Percentiles rank a stretch among this genome's conserved stretches.
Conservation (phyloP, 2,113 vertebrate species). For the Laticauda colubrina region DNA sequence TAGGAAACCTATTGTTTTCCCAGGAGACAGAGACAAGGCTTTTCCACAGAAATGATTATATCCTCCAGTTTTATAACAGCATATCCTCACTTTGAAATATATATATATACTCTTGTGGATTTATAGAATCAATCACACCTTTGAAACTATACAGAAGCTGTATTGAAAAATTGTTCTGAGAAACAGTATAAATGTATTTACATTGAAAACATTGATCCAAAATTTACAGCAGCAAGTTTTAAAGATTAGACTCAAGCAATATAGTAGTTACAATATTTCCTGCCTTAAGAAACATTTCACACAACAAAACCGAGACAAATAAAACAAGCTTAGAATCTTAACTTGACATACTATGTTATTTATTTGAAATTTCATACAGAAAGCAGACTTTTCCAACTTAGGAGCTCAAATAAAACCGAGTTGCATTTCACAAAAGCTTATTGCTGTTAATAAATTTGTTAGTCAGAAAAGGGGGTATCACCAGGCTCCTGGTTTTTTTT, state of each 20-base stretch:
- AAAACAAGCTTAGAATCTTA: neutral
- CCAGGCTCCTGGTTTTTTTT: neutral
- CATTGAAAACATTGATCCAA: slow-evolving; percentile 4
- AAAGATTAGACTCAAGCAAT: neutral
- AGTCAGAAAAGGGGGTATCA: neutral
- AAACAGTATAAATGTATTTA: neutral
- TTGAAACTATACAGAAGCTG: neutral
- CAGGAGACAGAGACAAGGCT: neutral
- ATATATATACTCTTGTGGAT: neutral
- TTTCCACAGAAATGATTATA: neutral
- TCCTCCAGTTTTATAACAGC: neutral
- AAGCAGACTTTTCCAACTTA: neutral
- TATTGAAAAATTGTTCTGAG: neutral
- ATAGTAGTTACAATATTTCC: neutral
- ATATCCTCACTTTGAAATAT: neutral
- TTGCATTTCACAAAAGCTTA: neutral
- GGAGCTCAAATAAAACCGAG: neutral
- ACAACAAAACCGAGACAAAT: neutral
- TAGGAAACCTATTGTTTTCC: neutral
- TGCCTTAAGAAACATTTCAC: neutral
- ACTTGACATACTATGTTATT: neutral
- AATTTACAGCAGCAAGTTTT: neutral
- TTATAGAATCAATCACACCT: neutral
- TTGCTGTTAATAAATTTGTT: neutral
- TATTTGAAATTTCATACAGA: neutral